Conservation (phyloP, 1,140 invertebrate genomes). For the Musca domestica region DNA sequence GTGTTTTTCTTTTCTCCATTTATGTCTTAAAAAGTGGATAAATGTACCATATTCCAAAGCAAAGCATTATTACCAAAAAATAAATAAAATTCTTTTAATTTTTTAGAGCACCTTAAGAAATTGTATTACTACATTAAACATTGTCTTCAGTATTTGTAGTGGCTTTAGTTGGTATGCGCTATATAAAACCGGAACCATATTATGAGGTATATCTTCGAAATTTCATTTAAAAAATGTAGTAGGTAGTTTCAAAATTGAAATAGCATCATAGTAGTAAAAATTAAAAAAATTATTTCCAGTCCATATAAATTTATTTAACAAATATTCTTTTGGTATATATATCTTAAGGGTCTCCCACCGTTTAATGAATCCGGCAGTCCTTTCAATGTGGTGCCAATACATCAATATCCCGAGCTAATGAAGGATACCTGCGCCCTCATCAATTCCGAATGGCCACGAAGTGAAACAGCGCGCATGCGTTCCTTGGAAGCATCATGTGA, state of each 20-base stretch:
- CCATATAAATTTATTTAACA: neutral
- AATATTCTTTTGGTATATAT: neutral
- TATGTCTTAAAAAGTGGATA: too few relatives aligned
- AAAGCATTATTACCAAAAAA: neutral
- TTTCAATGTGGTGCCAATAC: constrained; percentile 63
- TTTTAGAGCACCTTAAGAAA: constrained; percentile 12
- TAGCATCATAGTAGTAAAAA: neutral
- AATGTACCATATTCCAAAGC: too few relatives aligned
- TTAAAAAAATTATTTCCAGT: neutral
- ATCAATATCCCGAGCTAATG: constrained; percentile 66
- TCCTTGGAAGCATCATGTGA: constrained; percentile 69
- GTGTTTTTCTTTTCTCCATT: too few relatives aligned
- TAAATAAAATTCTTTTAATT: constrained; percentile 5
- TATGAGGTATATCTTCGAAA: constrained; percentile 43
- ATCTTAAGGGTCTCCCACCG: constrained; percentile 47
- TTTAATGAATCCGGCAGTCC: constrained; percentile 52
- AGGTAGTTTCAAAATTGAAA: neutral
- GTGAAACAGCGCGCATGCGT: constrained; percentile 70
- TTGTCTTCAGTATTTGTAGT: constrained; percentile 12
- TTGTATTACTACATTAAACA: constrained; percentile 2
- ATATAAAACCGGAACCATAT: constrained; percentile 51
- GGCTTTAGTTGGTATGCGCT: constrained; percentile 40
- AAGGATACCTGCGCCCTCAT: constrained; percentile 68
- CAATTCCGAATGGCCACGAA: constrained; percentile 78
- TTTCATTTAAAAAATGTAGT: neutral